Percentiles rank a stretch among this genome's conserved stretches.
Conservation (phyloP, 1,140 invertebrate genomes). For the Gonioctena quinquepunctata region DNA sequence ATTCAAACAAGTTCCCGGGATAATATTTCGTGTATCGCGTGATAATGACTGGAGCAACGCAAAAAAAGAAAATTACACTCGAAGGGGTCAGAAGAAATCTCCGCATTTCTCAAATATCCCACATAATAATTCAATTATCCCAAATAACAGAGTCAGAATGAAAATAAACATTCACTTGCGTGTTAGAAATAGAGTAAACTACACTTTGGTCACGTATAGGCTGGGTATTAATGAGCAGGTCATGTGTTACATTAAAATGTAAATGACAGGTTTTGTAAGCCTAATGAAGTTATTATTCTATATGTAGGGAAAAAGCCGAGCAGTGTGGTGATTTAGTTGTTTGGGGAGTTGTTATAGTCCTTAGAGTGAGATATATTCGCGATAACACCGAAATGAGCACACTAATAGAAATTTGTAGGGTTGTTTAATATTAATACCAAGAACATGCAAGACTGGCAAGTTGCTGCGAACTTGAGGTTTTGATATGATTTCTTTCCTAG, state of each 20-base stretch:
- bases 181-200: slow-evolving; percentile 10
- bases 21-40: slow-evolving; percentile 10
- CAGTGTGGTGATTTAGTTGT: slow-evolving; percentile 10
- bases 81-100: neutral
- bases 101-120: slow-evolving; percentile 4
- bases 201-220: neutral
- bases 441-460: too few species aligned
- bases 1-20: neutral
- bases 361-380: neutral
- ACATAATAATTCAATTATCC: slow-evolving; percentile 16
- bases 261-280: slow-evolving; percentile 8
- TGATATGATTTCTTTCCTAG: too few species aligned
- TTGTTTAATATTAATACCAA: neutral
- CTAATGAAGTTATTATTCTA: slow-evolving; percentile 22
- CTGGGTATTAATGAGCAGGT: slow-evolving; percentile 3
- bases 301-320: slow-evolving; percentile 5
- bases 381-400: neutral
- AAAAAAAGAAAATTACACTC: slow-evolving; percentile 1
- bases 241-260: slow-evolving; percentile 19
- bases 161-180: slow-evolving; percentile 15
- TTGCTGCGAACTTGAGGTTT: too few species aligned
- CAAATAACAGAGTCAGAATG: slow-evolving; percentile 11
- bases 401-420: slow-evolving; percentile 16
- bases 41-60: neutral
- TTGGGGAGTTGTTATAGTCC: neutral